Evolutionary conservation across 37 sponge, comb jelly and placozoan species (phyloP).

Genomic region (Crambe crambe): DNA sequence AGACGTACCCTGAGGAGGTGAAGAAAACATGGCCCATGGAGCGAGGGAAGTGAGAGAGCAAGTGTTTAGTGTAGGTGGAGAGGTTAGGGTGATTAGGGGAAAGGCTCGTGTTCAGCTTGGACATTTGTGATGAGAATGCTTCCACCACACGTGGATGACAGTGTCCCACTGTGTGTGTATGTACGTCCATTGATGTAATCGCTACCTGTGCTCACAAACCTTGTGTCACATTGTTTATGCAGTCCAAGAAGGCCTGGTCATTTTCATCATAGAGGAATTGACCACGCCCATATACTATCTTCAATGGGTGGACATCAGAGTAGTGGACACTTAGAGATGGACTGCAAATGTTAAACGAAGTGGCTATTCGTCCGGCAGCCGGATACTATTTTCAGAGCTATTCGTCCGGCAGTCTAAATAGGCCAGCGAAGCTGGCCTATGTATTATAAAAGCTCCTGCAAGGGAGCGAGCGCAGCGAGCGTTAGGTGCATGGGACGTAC

Average conservation of each 20-base stretch:
- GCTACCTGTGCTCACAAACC: constrained; percentile 54
- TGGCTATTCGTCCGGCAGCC: no score
- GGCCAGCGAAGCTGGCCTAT: no score
- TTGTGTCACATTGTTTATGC: constrained; percentile 94
- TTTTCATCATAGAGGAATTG: constrained; percentile 84
- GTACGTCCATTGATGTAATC: neutral
- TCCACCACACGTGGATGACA: constrained; percentile 80
- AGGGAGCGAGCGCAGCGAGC: no score
- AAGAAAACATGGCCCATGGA: constrained; percentile 64
- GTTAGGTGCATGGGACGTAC: no score
- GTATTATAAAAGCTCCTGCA: no score
- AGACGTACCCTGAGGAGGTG: constrained; percentile 72
- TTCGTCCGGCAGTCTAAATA: no score
- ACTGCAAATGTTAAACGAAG: constrained; percentile 80
- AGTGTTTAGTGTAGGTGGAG: constrained; percentile 51
- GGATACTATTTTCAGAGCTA: no score
- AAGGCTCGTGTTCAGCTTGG: constrained; percentile 26
- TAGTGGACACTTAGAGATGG: constrained; percentile 67
- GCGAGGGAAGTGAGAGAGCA: constrained; percentile 66
- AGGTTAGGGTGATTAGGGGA: constrained; percentile 36
- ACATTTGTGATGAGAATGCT: constrained; percentile 64
- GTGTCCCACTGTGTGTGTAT: constrained; percentile 72
- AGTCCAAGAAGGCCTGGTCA: constrained; percentile 80
- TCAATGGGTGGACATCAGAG: constrained; percentile 65
- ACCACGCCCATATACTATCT: constrained; percentile 78